Base-by-base conservation (phyloP, 2,797 vertebrate species). In the Amblyopsis hoosieri region DNA sequence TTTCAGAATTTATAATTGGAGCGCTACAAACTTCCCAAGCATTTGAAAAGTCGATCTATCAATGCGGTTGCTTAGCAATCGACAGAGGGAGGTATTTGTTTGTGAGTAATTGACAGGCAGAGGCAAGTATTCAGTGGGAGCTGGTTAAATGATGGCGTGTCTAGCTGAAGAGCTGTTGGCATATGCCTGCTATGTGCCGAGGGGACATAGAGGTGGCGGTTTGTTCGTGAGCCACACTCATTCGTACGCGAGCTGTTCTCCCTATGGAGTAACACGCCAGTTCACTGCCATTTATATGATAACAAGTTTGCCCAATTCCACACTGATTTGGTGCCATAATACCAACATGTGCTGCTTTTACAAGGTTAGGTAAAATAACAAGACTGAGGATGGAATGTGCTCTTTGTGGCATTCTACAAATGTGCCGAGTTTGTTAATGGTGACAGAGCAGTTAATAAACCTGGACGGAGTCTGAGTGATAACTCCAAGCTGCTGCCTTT, bases 291-390 rank as follows among this genome's bases (percentile, higher is more conserved):
- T 90, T 90, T 89, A 79, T 85, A 87, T 89, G 83, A 75, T 80
- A 84, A 91, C 85, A 89, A 69, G 62, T 79, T 75, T 54, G 12
- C 42, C 62, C 72, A 72, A 74, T 76, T 79, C 74, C 73, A 68
- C 48, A 71, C 62, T 65, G 65, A 84, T 76, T 61, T 57, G 54
- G 66, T 53, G 54, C 74, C 69, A 72, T 64, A 74, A 87, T 74
- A 78, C 71, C 77, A 89, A 78, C 84, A 84, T 81, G 78, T 89
- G 83, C 72, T 81, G 78, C 81, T 82, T 81, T 85, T 86, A 79
- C 63, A 79, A 86, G 71, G 12, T 46, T 56, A 80, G 81, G 87
- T 89, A 64, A 83, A 83, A 72, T 68, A 54, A 54, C 46, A 17
- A 61, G 50, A 45, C 13, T n/a, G 45, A 60, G 14, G 14, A 53